Base-by-base conservation (phyloP, 2,797 vertebrate species). In the Pelodytes ibericus region DNA sequence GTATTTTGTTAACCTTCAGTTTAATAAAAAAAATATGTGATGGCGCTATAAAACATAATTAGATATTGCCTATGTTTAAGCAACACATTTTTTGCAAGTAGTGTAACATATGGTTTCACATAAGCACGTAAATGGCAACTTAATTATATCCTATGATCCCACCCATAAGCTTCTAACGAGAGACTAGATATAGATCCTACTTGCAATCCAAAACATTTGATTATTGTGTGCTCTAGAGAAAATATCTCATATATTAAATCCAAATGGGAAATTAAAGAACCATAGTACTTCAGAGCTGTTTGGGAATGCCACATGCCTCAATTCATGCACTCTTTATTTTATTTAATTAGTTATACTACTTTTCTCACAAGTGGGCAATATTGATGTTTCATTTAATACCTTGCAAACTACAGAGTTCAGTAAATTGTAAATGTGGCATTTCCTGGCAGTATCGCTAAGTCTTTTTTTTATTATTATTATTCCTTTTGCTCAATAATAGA, bases 231-330 rank as follows among this genome's bases (percentile, higher is more conserved):
- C 25, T 59, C 20, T 66, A 39, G 72, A 66, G 44, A 57, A 74
- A 41, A 24, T 30, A 31, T 58, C 44, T 53, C 25, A 47, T 62
- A 74, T 30, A 22, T 44, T 33, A 66, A 47, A 33, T 65, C 16
- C 51, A 74, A 58, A 11, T 66, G 72, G 72, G 62, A 66, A 74
- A 74, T 66, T 66, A 64, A 72, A 64, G 27, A 65, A 64, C 53
- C 29, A 26, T 53, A 62, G 27, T 31, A 33, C 26, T 62, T 53
- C 27, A 49, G 71, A n/a, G 18, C 16, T 15, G 13, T 24, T 44
- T 74, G 49, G 44, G 39, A 66, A 30, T 57, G 47, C 72, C 26
- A 24, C 25, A 65, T 24, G 51, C 60, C 47, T 26, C 44, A 74
- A 57, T 27, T 13, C 25, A 57, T 25, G 2, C 60, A 36, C 2